Evolutionary conservation across 35 echinoderm and acorn worm genomes (phyloP).

Genomic region (Ophioderma brevispina): DNA sequence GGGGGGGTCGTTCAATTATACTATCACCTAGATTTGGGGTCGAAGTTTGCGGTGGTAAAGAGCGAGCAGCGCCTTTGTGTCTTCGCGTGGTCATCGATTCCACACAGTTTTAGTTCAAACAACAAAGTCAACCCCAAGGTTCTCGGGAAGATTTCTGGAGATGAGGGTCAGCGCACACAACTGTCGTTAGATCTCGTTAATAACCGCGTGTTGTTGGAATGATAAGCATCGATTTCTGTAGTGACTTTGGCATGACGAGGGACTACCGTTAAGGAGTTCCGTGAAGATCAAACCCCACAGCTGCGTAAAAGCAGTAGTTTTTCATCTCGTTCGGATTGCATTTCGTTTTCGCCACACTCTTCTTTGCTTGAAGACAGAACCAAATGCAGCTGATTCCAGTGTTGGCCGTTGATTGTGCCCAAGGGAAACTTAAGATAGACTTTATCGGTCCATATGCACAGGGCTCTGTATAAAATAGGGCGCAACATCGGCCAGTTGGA

Average conservation of each 20-base stretch:
- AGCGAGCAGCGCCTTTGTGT: neutral
- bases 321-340: constrained; percentile 20
- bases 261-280: no score
- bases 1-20: neutral
- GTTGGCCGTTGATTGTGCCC: neutral
- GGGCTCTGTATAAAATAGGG: constrained; percentile 5
- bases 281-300: neutral
- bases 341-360: neutral
- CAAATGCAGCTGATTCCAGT: neutral
- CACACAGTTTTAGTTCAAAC: constrained; percentile 1
- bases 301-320: neutral
- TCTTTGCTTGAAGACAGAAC: neutral
- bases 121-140: neutral
- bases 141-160: neutral
- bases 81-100: neutral
- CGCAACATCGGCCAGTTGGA: neutral
- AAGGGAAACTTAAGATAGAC: neutral
- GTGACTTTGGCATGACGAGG: neutral
- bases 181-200: neutral
- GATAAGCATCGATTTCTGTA: neutral
- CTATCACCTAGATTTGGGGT: neutral
- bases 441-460: neutral
- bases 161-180: constrained; percentile 5
- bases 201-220: neutral
- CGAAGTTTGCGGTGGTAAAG: neutral